These are phyloP conservation scores for Eupithecia exiguata DNA, from an alignment of 2,888 invertebrate species.

Conservation along the genomic window DNA sequence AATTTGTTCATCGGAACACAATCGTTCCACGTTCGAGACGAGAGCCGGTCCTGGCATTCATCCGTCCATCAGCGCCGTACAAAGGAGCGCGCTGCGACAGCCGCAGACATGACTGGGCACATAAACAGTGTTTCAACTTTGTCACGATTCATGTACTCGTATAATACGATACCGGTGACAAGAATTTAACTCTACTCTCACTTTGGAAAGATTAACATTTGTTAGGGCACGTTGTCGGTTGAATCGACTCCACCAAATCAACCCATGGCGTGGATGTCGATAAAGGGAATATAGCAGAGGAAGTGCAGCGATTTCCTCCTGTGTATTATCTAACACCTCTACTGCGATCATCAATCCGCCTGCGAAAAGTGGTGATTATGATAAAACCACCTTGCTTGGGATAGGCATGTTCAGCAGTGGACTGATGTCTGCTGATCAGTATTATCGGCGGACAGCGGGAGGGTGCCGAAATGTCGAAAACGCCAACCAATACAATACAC, in stretches of 20 bases:
- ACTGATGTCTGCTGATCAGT: too few relatives aligned
- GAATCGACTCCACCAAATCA: not conserved
- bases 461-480: not conserved
- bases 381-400: too few relatives aligned
- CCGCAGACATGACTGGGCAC: constrained; percentile 34
- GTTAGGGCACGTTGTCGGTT: not conserved
- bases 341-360: too few relatives aligned
- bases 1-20: constrained; percentile 32
- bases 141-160: constrained; percentile 19
- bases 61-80: constrained; percentile 63
- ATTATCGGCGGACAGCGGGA: too few relatives aligned
- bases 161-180: not conserved
- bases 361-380: not conserved
- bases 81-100: constrained; percentile 50
- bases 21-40: constrained; percentile 36
- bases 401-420: too few relatives aligned
- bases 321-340: not conserved
- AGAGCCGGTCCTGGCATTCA: constrained; percentile 57
- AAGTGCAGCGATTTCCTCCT: not conserved
- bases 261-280: not conserved
- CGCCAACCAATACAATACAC: not conserved
- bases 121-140: constrained; percentile 27
- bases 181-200: not conserved
- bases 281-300: not conserved
- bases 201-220: not conserved